Conservation (phyloP, 2,888 invertebrate genomes). For the Leuctra nigra region DNA sequence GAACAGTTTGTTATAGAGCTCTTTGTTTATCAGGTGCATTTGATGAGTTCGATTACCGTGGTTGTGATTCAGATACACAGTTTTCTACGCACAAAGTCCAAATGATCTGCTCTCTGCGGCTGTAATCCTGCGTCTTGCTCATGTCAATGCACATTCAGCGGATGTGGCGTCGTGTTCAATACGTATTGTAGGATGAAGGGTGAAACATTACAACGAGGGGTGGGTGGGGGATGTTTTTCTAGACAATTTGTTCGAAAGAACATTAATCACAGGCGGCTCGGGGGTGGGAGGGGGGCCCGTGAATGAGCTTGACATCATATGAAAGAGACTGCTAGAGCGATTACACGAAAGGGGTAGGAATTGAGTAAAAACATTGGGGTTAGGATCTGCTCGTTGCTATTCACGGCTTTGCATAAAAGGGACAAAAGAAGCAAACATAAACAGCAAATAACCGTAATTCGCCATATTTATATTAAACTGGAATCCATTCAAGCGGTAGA, state of each 20-base stretch:
- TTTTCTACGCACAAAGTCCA: too few species aligned
- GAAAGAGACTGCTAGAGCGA: conserved; percentile 19
- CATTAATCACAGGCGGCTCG: conserved; percentile 36
- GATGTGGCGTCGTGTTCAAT: conserved; percentile 28
- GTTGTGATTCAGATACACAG: too few species aligned
- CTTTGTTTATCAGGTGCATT: too few species aligned
- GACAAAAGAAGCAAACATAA: conserved; percentile 16
- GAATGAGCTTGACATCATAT: conserved; percentile 21
- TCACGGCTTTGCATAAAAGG: conserved; percentile 10
- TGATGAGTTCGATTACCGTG: too few species aligned
- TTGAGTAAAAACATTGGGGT: conserved; percentile 17
- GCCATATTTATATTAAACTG: conserved; percentile 1
- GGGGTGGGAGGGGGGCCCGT: conserved; percentile 21
- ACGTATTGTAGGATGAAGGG: conserved; percentile 25
- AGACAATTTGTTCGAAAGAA: conserved; percentile 35
- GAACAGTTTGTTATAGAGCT: too few species aligned
- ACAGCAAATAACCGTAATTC: conserved; percentile 14
- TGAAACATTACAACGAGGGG: conserved; percentile 24
- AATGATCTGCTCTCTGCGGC: too few species aligned
- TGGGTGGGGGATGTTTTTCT: conserved; percentile 32
- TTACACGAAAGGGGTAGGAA: conserved; percentile 21
- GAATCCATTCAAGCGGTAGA: too few species aligned
- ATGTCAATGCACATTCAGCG: conserved; percentile 8
- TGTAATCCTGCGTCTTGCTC: too few species aligned
- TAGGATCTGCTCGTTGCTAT: background rate